Evolutionary conservation across 2,888 invertebrate species (phyloP).

Genomic region (Neoaliturus tenellus): DNA sequence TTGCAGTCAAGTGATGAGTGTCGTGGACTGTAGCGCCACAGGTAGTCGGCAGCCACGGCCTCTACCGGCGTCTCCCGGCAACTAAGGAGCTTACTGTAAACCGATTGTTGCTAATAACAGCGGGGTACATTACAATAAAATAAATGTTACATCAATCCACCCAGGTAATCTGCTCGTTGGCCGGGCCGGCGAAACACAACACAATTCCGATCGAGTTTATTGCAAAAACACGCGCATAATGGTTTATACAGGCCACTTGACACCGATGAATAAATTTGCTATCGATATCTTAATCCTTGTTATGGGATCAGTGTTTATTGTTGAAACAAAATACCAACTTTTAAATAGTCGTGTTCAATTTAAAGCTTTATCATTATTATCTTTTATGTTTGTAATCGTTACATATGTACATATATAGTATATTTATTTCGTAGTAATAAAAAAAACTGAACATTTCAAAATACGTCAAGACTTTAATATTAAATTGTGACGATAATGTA

Average conservation of each 20-base stretch:
- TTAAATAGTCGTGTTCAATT: no score
- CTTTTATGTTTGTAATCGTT: no score
- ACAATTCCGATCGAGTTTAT: background rate
- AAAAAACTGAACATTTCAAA: no score
- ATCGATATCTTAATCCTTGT: background rate
- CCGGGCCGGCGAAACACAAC: background rate
- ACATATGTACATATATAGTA: no score
- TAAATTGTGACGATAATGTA: no score
- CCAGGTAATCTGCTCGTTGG: background rate
- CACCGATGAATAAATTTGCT: background rate
- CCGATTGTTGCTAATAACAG: constrained; percentile 29
- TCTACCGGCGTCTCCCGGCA: constrained; percentile 26
- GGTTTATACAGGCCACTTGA: background rate
- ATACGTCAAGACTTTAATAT: no score
- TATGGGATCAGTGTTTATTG: background rate
- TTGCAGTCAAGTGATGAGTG: no score
- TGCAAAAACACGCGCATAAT: background rate
- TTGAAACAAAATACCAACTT: no score
- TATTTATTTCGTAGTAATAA: no score
- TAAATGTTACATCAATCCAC: constrained; percentile 45
- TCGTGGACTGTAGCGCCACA: background rate
- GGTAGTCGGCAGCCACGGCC: background rate
- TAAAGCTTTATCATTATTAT: no score
- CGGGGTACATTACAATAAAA: constrained; percentile 51
- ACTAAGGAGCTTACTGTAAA: constrained; percentile 42